A percentile compares a stretch with the other conserved stretches of the same genome.
These are phyloP conservation scores for Athalia cordata DNA, from an alignment of 2,888 invertebrate species.

Conservation along the genomic window DNA sequence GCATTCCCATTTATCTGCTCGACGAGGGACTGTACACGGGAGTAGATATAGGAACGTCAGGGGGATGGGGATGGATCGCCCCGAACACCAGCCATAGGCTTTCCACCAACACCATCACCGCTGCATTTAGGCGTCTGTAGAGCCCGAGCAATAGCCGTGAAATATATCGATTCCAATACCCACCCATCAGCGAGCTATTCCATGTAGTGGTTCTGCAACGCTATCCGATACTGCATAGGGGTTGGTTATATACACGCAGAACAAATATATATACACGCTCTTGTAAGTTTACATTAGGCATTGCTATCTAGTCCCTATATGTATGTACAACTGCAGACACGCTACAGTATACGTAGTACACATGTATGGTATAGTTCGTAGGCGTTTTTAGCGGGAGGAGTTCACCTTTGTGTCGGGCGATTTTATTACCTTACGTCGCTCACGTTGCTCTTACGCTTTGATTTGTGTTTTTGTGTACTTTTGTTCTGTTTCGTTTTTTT, in stretches of 20 bases:
- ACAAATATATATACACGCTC: too few relatives aligned
- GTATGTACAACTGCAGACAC: too few relatives aligned
- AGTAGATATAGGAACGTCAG: slow-evolving; percentile 12
- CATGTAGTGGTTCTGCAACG: background rate
- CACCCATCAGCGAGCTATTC: background rate
- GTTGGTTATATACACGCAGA: too few relatives aligned
- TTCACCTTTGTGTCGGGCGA: slow-evolving; percentile 18
- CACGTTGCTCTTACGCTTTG: slow-evolving; percentile 28
- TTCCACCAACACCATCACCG: background rate
- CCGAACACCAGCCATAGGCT: slow-evolving; percentile 15
- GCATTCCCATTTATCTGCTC: slow-evolving; percentile 65
- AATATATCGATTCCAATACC: slow-evolving; percentile 44
- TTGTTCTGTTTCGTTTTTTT: background rate
- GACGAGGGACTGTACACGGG: slow-evolving; percentile 31
- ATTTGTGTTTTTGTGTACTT: slow-evolving; percentile 25
- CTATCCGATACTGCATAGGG: background rate
- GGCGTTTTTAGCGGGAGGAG: slow-evolving; percentile 41
- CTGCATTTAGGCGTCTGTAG: slow-evolving; percentile 1
- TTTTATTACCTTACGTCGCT: slow-evolving; percentile 18
- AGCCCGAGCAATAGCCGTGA: slow-evolving; percentile 44
- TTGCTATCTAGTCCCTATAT: too few relatives aligned
- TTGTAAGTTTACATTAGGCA: too few relatives aligned
- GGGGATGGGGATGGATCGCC: slow-evolving; percentile 17
- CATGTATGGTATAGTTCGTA: background rate
- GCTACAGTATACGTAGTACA: background rate